phyloP scores from a whole-genome alignment of 1,140 invertebrate genomes.

The Bicyclus anynana region DNA sequence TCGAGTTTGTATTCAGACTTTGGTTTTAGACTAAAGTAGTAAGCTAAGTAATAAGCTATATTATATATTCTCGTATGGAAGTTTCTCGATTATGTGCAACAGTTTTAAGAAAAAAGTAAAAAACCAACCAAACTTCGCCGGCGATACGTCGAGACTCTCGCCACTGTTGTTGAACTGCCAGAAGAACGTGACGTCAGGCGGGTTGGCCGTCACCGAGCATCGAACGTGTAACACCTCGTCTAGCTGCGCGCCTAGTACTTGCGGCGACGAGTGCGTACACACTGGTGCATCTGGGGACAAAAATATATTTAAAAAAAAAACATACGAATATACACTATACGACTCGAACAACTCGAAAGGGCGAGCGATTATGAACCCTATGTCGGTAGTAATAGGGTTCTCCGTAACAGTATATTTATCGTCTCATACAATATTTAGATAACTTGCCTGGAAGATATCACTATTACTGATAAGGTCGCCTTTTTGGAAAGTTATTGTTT shows the following conservation, averaged over 20 bases:
- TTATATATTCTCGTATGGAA: too few species aligned
- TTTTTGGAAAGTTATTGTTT: too few species aligned
- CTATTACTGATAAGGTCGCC: too few species aligned
- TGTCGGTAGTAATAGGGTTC: too few species aligned
- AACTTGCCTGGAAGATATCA: too few species aligned
- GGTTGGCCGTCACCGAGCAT: constrained; percentile 91
- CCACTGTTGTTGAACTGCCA: constrained; percentile 95
- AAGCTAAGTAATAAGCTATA: too few species aligned
- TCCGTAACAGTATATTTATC: too few species aligned
- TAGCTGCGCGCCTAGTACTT: constrained; percentile 88
- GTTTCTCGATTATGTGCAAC: too few species aligned
- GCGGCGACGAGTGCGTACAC: constrained; percentile 83
- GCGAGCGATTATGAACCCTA: too few species aligned
- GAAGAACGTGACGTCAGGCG: constrained; percentile 88
- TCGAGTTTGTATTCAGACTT: constrained; percentile 20
- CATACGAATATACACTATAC: too few species aligned
- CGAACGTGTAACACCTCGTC: constrained; percentile 88
- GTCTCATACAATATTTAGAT: too few species aligned
- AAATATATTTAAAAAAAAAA: constrained; percentile 9
- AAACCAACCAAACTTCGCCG: constrained; percentile 76
- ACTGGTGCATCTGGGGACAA: constrained; percentile 87
- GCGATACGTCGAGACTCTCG: constrained; percentile 88
- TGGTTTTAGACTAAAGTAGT: constrained; percentile 18
- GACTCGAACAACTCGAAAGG: too few species aligned
- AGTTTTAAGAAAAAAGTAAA: not conserved